Evolutionary conservation across 2,797 vertebrate species (phyloP), one percentile per base, ranked within the genome.

Genomic region (Gymnopithys bicolor): DNA sequence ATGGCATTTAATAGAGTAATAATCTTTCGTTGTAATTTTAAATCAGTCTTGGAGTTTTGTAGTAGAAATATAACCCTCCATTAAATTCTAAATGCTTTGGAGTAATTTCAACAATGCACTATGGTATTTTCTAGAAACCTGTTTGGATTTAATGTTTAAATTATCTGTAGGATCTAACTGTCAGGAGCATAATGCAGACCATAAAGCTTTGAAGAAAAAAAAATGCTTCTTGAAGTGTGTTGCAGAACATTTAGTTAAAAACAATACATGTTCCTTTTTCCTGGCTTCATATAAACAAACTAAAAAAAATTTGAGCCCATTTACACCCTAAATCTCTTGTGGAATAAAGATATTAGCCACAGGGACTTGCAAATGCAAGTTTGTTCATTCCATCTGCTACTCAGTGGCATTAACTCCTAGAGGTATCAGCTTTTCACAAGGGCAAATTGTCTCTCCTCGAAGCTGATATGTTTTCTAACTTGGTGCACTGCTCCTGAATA

Each of bases 71-170:
- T 28, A 96, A 84, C 55, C 58, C 28, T 82, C 63, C 74, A 82
- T 92, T 93, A 90, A 92, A 76, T 89, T 66, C 80, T 87, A n/a
- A 81, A 76, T 45, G 55, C 53, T 93, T 93, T 79, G 39, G 35
- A 73, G 18, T 84, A 59, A 69, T 92, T 93, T 92, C 70, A 73
- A 13, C 35, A 82, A 33, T 0, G 0, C 33, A 7, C 30, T 17
- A 3, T 55, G 16, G 62, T 62, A 39, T 66, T 76, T 95, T 93
- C 84, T 82, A 79, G 89, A 92, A 96, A 76, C 48, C 30, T 78
- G 33, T 79, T 92, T 1, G 0, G 39, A 76, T 66, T 84, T 86
- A 73, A 43, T 82, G 30, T 81, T 92, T 68, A 84, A 75, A 84
- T 76, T 88, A 75, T 76, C 62, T 48, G 37, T 55, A 73, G 77